Conservation (phyloP, 2,113 vertebrate genomes). For the Etheostoma cragini region DNA sequence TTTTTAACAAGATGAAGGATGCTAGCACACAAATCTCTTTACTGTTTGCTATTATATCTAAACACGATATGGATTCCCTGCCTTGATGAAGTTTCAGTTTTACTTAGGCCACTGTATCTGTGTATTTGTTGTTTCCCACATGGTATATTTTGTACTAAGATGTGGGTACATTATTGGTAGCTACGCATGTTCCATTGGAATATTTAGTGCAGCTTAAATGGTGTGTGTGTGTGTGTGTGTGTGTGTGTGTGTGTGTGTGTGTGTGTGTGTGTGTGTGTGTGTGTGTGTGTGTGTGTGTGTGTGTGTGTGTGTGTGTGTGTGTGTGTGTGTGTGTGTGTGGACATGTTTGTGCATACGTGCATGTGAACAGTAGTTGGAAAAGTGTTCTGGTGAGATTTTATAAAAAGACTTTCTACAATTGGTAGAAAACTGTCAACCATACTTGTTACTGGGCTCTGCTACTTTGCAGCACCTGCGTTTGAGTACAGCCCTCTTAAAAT, state of each 20-base stretch:
- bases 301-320: neutral
- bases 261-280: conserved; percentile 18
- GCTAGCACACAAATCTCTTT: conserved; percentile 47
- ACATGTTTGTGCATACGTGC: conserved; percentile 31
- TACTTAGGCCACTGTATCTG: conserved; percentile 55
- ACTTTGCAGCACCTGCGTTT: conserved; percentile 46
- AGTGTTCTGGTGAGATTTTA: conserved; percentile 43
- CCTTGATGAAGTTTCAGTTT: conserved; percentile 57
- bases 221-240: conserved; percentile 45
- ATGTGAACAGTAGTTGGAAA: conserved; percentile 47
- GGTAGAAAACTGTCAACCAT: conserved; percentile 56
- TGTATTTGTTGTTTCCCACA: conserved; percentile 50
- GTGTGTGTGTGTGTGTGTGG: conserved; percentile 46
- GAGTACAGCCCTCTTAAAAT: conserved; percentile 41
- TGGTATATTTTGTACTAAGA: conserved; percentile 59
- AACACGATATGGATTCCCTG: conserved; percentile 50
- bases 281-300: conserved; percentile 47
- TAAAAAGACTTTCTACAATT: conserved; percentile 42
- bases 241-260: conserved; percentile 42
- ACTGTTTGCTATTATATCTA: conserved; percentile 56
- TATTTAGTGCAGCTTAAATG: conserved; percentile 72
- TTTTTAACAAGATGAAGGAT: conserved; percentile 80
- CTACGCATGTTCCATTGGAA: conserved; percentile 65
- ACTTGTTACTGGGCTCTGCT: conserved; percentile 76
- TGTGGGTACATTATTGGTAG: conserved; percentile 64